Conservation (phyloP, 2,797 vertebrate species). For the Pangasius djambal region DNA sequence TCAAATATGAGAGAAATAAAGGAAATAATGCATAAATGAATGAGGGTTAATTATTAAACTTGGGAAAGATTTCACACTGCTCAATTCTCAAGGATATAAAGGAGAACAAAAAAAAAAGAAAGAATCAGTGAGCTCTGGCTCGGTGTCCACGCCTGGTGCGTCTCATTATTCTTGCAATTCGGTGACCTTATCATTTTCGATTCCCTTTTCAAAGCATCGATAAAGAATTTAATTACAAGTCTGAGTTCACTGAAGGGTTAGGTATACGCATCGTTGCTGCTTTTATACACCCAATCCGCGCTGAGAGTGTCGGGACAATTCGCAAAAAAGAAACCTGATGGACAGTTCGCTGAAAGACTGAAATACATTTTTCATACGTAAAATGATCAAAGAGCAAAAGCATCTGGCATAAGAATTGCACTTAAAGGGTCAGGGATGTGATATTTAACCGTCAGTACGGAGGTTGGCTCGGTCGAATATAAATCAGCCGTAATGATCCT, state of each 20-base stretch:
- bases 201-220: conserved; percentile 22
- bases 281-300: not conserved
- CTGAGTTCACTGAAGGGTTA: conserved; percentile 19
- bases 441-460: conserved; percentile 49
- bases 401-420: conserved; percentile 35
- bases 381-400: conserved; percentile 28
- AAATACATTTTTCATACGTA: conserved; percentile 40
- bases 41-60: conserved; percentile 29
- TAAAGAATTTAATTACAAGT: conserved; percentile 38
- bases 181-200: conserved; percentile 35
- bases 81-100: conserved; percentile 1
- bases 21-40: not conserved
- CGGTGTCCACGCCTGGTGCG: not conserved
- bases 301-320: not conserved
- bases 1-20: not conserved
- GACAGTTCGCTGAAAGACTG: not conserved
- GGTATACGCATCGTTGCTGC: not conserved
- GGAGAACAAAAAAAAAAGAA: not conserved
- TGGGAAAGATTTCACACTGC: not conserved
- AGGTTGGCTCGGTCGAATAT: conserved; percentile 65
- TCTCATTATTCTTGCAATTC: conserved; percentile 36
- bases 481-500: conserved; percentile 71
- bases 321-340: not conserved
- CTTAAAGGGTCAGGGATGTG: conserved; percentile 19
- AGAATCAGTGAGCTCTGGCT: not conserved